These are phyloP conservation scores for Euura saliciscinereae DNA, from an alignment of 1,140 invertebrate genomes.

Conservation along the genomic window DNA sequence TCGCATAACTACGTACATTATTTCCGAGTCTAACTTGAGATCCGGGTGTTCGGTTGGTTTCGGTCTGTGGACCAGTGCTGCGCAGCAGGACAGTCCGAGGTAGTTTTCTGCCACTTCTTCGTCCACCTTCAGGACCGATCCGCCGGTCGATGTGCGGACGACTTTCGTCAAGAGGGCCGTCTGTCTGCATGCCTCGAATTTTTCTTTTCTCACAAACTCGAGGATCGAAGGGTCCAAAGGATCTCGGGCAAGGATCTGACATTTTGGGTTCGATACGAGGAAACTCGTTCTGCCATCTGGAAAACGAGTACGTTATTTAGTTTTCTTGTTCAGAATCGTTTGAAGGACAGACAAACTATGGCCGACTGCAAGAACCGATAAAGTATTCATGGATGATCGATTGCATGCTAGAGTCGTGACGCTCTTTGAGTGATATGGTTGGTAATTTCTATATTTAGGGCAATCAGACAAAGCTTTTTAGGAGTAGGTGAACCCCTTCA, in stretches of 20 bases:
- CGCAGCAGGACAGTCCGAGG: slow-evolving; percentile 59
- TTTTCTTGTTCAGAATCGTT: slow-evolving; percentile 14
- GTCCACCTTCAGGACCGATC: slow-evolving; percentile 41
- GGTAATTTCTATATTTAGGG: too few relatives aligned
- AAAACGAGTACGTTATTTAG: slow-evolving; percentile 35
- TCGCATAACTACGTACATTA: slow-evolving; percentile 53
- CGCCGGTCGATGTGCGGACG: slow-evolving; percentile 41
- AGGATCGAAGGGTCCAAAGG: slow-evolving; percentile 71
- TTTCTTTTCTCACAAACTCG: slow-evolving; percentile 62
- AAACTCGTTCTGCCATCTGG: slow-evolving; percentile 56
- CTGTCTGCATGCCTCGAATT: slow-evolving; percentile 64
- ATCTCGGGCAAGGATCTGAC: slow-evolving; percentile 72
- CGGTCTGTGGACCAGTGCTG: slow-evolving; percentile 56
- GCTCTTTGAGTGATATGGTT: background rate
- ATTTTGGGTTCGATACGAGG: slow-evolving; percentile 71
- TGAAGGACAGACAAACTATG: slow-evolving; percentile 18
- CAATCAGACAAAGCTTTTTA: background rate
- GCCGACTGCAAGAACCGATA: too few relatives aligned
- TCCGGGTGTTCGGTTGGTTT: slow-evolving; percentile 31
- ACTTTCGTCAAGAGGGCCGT: slow-evolving; percentile 57
- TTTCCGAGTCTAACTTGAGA: slow-evolving; percentile 51
- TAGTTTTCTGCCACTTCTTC: slow-evolving; percentile 39
- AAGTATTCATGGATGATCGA: background rate
- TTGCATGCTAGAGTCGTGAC: background rate
- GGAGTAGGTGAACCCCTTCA: background rate